These are phyloP conservation scores for Xyliphius kryptos DNA, from an alignment of 2,113 vertebrate genomes.

Conservation along the genomic window DNA sequence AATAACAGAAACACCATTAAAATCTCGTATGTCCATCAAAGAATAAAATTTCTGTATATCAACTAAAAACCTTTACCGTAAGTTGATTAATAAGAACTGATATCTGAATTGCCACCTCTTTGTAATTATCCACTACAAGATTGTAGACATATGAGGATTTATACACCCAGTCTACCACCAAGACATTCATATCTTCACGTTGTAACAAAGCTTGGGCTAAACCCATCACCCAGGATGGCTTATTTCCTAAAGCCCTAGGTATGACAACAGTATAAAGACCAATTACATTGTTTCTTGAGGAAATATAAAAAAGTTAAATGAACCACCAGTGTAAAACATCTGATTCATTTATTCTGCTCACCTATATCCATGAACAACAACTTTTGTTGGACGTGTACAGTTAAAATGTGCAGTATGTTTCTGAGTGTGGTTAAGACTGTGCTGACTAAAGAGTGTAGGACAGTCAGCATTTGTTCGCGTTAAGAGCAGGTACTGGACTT, in stretches of 20 bases:
- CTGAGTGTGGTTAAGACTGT: conserved; percentile 48
- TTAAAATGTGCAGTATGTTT: conserved; percentile 68
- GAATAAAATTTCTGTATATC: too few relatives aligned
- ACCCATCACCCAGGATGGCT: conserved; percentile 80
- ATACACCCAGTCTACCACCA: conserved; percentile 86
- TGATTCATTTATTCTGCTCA: too few relatives aligned
- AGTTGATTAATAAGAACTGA: conserved; percentile 76
- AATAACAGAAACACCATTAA: too few relatives aligned
- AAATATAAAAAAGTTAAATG: too few relatives aligned
- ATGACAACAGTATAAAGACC: too few relatives aligned
- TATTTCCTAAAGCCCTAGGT: conserved; percentile 78
- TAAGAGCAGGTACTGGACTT: conserved; percentile 78
- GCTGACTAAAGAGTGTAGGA: conserved; percentile 59
- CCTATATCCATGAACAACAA: conserved; percentile 96
- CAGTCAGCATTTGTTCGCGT: conserved; percentile 66
- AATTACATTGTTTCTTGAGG: too few relatives aligned
- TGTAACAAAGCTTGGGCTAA: conserved; percentile 68
- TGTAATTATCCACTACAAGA: conserved; percentile 78
- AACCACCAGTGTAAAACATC: too few relatives aligned
- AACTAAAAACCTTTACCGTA: conserved; percentile 54
- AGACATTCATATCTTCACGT: conserved; percentile 68
- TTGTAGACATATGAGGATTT: conserved; percentile 77
- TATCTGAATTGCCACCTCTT: conserved; percentile 73
- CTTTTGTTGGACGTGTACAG: conserved; percentile 70
- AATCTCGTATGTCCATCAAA: too few relatives aligned